These are phyloP conservation scores for Cettia cetti DNA, from an alignment of 2,113 vertebrate genomes.

Conservation along the genomic window DNA sequence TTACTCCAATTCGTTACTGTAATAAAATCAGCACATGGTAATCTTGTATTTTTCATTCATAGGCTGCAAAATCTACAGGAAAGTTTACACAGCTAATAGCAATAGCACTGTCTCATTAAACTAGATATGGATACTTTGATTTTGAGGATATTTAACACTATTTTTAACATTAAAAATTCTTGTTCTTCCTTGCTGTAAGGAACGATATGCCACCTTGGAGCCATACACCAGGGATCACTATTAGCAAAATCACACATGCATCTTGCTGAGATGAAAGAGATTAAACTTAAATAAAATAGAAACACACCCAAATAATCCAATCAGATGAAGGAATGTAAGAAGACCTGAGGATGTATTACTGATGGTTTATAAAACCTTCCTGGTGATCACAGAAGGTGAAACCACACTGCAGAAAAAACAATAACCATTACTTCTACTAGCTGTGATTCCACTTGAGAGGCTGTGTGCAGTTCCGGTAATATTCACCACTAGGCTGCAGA, in stretches of 20 bases:
- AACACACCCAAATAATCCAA: background rate
- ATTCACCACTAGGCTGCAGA: background rate
- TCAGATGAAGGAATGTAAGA: background rate
- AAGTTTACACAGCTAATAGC: background rate
- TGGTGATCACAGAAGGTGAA: background rate
- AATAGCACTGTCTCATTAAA: background rate
- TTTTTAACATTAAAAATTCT: background rate
- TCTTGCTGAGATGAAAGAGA: background rate
- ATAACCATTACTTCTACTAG: background rate
- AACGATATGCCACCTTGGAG: background rate
- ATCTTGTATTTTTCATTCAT: background rate
- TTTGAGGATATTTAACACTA: background rate
- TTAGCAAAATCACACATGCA: background rate
- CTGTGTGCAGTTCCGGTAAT: background rate
- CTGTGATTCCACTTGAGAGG: background rate
- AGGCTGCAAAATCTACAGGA: background rate
- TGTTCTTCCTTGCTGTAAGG: background rate
- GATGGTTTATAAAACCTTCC: background rate
- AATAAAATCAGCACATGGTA: background rate
- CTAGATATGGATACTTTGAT: background rate
- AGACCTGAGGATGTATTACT: background rate
- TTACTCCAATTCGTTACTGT: background rate
- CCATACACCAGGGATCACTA: background rate
- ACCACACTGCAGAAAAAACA: background rate
- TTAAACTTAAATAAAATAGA: background rate